Conservation (phyloP, 2,888 invertebrate species). For the Agrotis clavis region DNA sequence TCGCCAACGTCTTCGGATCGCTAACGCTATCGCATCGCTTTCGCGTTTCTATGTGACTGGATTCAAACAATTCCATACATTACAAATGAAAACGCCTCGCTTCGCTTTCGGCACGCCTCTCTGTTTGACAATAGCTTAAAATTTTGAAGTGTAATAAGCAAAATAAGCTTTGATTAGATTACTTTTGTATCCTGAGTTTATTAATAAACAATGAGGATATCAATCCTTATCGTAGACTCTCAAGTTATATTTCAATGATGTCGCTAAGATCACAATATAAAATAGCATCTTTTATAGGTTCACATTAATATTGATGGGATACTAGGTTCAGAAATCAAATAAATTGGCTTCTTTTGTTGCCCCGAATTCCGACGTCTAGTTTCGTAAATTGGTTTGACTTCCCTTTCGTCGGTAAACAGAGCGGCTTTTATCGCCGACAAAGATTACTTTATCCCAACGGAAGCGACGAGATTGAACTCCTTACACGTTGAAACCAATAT, state of each 20-base stretch:
- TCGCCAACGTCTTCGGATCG: too few species aligned
- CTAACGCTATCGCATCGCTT: too few species aligned
- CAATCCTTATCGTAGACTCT: constrained; percentile 14
- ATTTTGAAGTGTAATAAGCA: constrained; percentile 1
- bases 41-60: too few species aligned
- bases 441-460: constrained; percentile 76
- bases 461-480: constrained; percentile 77
- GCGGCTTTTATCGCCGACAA: constrained; percentile 73
- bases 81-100: too few species aligned
- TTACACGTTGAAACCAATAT: constrained; percentile 79
- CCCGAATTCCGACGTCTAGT: constrained; percentile 67
- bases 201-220: constrained; percentile 35
- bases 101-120: too few species aligned
- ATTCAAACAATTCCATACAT: too few species aligned
- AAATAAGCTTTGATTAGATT: constrained; percentile 12
- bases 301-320: constrained; percentile 56
- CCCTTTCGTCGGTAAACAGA: constrained; percentile 75
- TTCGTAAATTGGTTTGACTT: constrained; percentile 74
- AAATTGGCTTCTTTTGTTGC: constrained; percentile 67
- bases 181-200: background rate
- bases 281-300: constrained; percentile 30
- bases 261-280: constrained; percentile 29
- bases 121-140: too few species aligned
- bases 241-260: constrained; percentile 35
- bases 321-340: constrained; percentile 59